A percentile compares a stretch with the other conserved stretches of the same genome.
Conservation (phyloP, 2,113 vertebrate species). For the Aegithalos caudatus region DNA sequence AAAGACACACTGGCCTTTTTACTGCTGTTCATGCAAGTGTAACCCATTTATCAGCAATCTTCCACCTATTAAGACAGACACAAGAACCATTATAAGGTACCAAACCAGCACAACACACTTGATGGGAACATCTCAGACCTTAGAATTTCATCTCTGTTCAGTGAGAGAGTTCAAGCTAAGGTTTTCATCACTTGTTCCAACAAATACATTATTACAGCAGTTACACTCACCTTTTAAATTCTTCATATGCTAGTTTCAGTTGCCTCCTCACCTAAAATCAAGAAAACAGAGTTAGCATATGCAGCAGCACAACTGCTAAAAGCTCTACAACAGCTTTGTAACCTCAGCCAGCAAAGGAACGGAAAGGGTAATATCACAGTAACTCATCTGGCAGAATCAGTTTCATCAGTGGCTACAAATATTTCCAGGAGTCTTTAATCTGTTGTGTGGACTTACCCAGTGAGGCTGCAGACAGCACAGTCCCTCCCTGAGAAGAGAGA, state of each 20-base stretch:
- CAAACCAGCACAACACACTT: neutral
- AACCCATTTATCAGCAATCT: neutral
- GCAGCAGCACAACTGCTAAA: neutral
- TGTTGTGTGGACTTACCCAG: neutral
- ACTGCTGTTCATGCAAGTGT: neutral
- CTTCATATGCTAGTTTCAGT: neutral
- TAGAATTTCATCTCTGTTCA: constrained; percentile 76
- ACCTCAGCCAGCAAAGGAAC: constrained; percentile 67
- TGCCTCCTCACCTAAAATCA: neutral
- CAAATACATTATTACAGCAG: neutral
- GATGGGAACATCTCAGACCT: constrained; percentile 72
- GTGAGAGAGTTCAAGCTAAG: constrained; percentile 80
- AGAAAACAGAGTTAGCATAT: neutral
- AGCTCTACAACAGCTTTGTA: neutral
- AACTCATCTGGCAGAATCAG: constrained; percentile 73
- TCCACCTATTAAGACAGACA: neutral
- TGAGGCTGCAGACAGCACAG: neutral
- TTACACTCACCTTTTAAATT: neutral
- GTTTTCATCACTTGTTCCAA: constrained; percentile 73
- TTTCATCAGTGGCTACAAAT: constrained; percentile 68
- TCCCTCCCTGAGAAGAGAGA: neutral
- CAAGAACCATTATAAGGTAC: neutral
- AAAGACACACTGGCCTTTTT: neutral
- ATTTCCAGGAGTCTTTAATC: neutral
- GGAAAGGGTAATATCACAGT: constrained; percentile 55